Evolutionary conservation across 1,140 invertebrate genomes (phyloP), one percentile per base, ranked within the genome.

Genomic region (Neomicropteryx cornuta): DNA sequence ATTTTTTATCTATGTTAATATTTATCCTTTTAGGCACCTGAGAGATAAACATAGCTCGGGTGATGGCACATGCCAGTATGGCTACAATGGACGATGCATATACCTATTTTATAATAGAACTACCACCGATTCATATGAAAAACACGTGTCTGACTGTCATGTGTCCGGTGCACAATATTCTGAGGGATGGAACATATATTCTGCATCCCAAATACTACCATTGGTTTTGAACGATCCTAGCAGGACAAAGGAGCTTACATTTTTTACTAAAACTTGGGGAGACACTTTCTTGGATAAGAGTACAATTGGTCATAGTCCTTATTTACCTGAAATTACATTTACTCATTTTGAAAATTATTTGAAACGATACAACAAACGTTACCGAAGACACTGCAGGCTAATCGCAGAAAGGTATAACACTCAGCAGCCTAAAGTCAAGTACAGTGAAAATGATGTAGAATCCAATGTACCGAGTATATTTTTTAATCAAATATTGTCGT

Each of bases 261-360:
- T 99, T 51, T 93, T 99, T 52, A 96, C 93, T 1, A 92, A 91
- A 62, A 94, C 91, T 44, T 99, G 96, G 96, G 95, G 96, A 27
- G 92, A 96, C 52, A 75, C 76, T 39, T 97, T 97, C 66, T 75
- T 94, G 5, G 91, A 95, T 42, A 82, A 81, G 48, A 62, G 70
- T 18, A 71, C 79, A 13, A 77, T 96, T 52, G 73, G 79, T 16
- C 76, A 77, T 38, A 84, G 84, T 48, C 75, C 79, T 2, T 82
- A 84, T 58, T 64, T 98, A 42, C 88, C 88, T 28, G 82, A 91
- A 50, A 81, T 97, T 18, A 80, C 74, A 2, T 75, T 77, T 49
- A 72, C 77, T 29, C 85, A 95, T 62, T 95, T 98, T 68, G 82
- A 91, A 45, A 68, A 72, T 24, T 98, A 97, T 64, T 63, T 94